Evolutionary conservation across 2,113 vertebrate genomes (phyloP).

Genomic region (Phrynosoma blainvillii): DNA sequence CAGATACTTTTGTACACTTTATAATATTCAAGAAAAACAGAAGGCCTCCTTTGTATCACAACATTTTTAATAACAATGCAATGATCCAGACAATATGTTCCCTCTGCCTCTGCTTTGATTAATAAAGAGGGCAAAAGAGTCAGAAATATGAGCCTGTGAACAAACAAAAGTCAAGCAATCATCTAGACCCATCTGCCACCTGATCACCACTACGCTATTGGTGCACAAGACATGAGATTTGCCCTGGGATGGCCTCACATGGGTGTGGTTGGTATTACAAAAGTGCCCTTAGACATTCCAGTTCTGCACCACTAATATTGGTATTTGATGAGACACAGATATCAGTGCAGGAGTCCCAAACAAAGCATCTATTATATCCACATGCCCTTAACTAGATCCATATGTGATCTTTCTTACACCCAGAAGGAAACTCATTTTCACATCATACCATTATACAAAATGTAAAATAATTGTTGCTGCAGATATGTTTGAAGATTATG

Average conservation of each 20-base stretch:
- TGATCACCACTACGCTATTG: not conserved
- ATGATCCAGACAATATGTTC: not conserved
- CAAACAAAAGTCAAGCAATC: not conserved
- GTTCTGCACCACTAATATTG: constrained; percentile 8
- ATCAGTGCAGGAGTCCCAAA: not conserved
- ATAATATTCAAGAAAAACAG: not conserved
- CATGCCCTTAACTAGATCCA: constrained; percentile 24
- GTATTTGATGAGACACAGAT: constrained; percentile 10
- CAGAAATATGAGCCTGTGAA: not conserved
- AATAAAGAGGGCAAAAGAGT: not conserved
- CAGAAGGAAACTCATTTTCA: constrained; percentile 40
- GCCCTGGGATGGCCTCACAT: not conserved
- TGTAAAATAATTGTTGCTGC: constrained; percentile 37
- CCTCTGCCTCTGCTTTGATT: not conserved
- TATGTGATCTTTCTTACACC: not conserved
- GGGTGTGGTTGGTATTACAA: constrained; percentile 7
- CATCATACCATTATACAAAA: constrained; percentile 26
- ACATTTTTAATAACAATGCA: not conserved
- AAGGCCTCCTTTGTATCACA: not conserved
- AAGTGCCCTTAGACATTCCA: constrained; percentile 17
- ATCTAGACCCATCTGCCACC: not conserved
- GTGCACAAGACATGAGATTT: not conserved
- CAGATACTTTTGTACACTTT: not conserved
- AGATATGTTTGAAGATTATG: constrained; percentile 41
- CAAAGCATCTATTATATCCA: constrained; percentile 5